A percentile compares a stretch with the other conserved stretches of the same genome.
Conservation (phyloP, 2,113 vertebrate species). For the Alethe castanea region DNA sequence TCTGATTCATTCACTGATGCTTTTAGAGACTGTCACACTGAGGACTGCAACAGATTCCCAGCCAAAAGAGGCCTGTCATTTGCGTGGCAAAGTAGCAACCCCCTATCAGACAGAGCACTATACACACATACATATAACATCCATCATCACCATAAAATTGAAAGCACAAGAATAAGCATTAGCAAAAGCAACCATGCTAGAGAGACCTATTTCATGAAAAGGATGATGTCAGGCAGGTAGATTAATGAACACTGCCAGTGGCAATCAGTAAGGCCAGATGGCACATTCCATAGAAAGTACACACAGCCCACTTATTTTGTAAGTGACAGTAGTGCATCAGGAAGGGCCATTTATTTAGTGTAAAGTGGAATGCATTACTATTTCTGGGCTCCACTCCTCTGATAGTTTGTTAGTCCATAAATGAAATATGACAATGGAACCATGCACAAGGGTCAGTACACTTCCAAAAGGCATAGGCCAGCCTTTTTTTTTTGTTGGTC, state of each 20-base stretch:
- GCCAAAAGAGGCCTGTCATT: neutral
- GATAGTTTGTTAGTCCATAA: neutral
- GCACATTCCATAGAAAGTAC: neutral
- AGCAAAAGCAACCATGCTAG: neutral
- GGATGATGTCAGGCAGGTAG: neutral
- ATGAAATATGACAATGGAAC: neutral
- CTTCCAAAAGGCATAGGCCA: neutral
- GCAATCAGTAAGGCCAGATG: neutral
- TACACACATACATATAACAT: neutral
- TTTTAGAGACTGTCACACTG: neutral
- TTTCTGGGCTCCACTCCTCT: neutral
- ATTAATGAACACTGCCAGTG: neutral
- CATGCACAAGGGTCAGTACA: fast-evolving
- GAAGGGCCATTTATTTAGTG: neutral
- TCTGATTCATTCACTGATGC: neutral
- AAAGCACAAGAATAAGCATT: neutral
- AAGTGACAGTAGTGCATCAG: neutral
- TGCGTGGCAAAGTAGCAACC: neutral
- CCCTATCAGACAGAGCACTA: neutral
- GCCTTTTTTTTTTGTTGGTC: neutral
- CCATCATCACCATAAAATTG: neutral
- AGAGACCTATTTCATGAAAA: neutral
- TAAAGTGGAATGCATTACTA: neutral
- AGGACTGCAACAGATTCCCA: neutral
- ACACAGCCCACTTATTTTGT: neutral